Evolutionary conservation across 1,140 invertebrate genomes (phyloP), one percentile per base, ranked within the genome.

Genomic region (Trissolcus basalis): DNA sequence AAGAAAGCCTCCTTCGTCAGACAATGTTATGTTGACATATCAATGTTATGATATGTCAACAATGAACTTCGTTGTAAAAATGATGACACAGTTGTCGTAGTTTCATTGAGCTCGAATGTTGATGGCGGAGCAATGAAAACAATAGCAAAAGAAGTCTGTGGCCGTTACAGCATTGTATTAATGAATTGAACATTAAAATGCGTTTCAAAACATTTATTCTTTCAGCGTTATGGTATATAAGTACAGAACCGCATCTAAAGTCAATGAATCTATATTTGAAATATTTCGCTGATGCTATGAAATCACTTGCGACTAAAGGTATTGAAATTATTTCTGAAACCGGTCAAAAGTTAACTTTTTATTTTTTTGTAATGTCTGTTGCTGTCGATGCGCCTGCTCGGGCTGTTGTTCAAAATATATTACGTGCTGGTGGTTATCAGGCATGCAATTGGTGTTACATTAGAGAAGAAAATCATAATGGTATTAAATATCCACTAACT

Each of bases 71-170:
- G 35, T 35, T 15, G 3, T 10, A 55, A 55, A 41, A 41, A 1
- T 15, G 15, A 41, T 41, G 19, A 19, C 3, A 45, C 43, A 16
- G 2, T 41, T n/a, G 15, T 39, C 1, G 15, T 41, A 4, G 10
- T 49, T 41, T 33, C 68, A 39, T 55, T 63, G 0, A 69, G 63
- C 47, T 36, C 63, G n/a, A 69, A 63, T 16, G 60, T 53, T 0
- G 65, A 76, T 19, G 58, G 72, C 27, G 48, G 64, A 47, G 45
- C 64, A 14, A 48, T 63, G 33, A 63, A 56, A 41, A 64, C 15
- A 64, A 56, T 35, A 36, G 41, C 7, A 19, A 43, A 19, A 35
- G 33, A 35, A 59, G 65, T 44, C 61, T 76, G 33, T 76, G 73
- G 65, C 60, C 65, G 4, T 11, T 70, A 11, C 73, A 76, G 39